Conservation (phyloP, 2,888 invertebrate species). For the Bellardia bayeri region DNA sequence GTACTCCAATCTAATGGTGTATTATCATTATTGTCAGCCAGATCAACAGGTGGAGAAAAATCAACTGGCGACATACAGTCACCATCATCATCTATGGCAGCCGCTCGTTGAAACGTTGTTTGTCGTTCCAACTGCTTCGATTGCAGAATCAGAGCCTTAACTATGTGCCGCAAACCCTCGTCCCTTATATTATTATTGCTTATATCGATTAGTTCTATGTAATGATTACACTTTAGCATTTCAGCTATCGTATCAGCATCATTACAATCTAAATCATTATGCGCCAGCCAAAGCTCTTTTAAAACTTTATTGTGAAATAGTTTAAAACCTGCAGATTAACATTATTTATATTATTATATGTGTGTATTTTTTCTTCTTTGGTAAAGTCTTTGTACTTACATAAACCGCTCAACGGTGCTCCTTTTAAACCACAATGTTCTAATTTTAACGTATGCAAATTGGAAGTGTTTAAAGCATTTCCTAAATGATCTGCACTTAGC, state of each 20-base stretch:
- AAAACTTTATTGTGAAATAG: constrained; percentile 91
- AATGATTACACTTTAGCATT: constrained; percentile 89
- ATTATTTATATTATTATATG: not conserved
- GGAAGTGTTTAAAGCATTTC: constrained; percentile 89
- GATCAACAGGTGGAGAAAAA: constrained; percentile 60
- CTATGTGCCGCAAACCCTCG: constrained; percentile 88
- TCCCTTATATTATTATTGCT: constrained; percentile 88
- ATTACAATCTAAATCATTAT: constrained; percentile 89
- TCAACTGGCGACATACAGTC: constrained; percentile 75
- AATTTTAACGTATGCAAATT: constrained; percentile 90
- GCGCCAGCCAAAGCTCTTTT: constrained; percentile 92
- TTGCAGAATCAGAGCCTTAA: constrained; percentile 90
- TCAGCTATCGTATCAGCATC: constrained; percentile 92
- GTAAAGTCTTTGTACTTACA: constrained; percentile 85
- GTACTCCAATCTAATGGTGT: constrained; percentile 53
- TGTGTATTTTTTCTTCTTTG: not conserved
- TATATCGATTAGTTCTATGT: constrained; percentile 92
- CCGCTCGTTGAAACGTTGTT: constrained; percentile 77
- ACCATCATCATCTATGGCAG: constrained; percentile 79
- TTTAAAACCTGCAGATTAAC: constrained; percentile 87
- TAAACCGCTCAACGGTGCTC: constrained; percentile 90
- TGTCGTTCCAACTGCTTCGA: constrained; percentile 83
- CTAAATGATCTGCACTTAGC: constrained; percentile 87
- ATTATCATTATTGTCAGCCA: constrained; percentile 37
- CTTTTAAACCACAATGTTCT: constrained; percentile 90